Conservation (phyloP, 2,113 vertebrate genomes). For the Dolichotis patagonum region DNA sequence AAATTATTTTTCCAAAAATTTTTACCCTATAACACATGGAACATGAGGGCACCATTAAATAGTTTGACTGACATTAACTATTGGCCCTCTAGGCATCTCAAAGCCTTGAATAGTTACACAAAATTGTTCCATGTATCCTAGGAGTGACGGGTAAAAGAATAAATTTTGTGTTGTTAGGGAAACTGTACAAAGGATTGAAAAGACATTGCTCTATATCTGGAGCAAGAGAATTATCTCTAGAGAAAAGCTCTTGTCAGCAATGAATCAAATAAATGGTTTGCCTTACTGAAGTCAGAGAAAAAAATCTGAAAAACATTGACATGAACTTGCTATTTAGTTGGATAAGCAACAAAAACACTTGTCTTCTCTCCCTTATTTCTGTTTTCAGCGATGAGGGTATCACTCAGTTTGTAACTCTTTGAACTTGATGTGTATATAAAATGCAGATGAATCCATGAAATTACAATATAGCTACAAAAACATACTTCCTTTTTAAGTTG, state of each 20-base stretch:
- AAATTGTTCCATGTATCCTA: conserved; percentile 52
- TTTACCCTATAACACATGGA: background rate
- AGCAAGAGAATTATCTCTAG: conserved; percentile 58
- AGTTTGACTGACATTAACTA: conserved; percentile 60
- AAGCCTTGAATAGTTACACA: conserved; percentile 38
- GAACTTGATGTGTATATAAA: background rate
- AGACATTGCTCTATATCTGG: conserved; percentile 20
- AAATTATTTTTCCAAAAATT: background rate
- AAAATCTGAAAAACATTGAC: conserved; percentile 22
- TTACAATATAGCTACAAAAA: background rate
- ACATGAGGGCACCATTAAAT: conserved; percentile 5
- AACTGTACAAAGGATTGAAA: conserved; percentile 59
- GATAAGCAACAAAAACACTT: conserved; percentile 20
- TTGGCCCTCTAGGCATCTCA: background rate
- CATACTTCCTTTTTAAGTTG: background rate
- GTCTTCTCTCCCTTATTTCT: background rate
- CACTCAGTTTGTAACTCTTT: background rate
- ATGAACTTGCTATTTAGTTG: conserved; percentile 18
- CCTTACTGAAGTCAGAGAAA: conserved; percentile 17
- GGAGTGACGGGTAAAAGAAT: conserved; percentile 66
- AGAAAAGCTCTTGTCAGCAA: conserved; percentile 58
- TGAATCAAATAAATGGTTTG: conserved; percentile 71
- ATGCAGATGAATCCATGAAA: background rate
- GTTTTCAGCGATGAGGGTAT: conserved; percentile 25
- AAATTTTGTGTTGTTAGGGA: conserved; percentile 70